A percentile compares a stretch with the other conserved stretches of the same genome.
Conservation (phyloP, 1,140 invertebrate species). For the Trachymyrmex cornetzi region DNA sequence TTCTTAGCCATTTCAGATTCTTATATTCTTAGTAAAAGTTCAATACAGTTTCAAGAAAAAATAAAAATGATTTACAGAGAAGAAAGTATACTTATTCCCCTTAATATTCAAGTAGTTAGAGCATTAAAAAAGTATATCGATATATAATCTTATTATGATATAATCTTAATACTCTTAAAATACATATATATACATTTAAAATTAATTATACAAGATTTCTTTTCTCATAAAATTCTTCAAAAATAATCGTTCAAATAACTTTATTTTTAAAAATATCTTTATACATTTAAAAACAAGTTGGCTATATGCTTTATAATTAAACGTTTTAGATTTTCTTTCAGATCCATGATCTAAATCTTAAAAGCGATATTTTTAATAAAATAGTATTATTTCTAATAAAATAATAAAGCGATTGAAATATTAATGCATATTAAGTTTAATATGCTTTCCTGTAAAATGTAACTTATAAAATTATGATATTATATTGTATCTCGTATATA, state of each 20-base stretch:
- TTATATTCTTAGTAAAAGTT: slow-evolving; percentile 40
- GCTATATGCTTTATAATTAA: background rate
- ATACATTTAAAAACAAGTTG: no score
- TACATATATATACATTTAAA: background rate
- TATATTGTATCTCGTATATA: background rate
- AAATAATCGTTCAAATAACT: background rate
- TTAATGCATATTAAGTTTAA: background rate
- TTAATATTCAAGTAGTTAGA: slow-evolving; percentile 14
- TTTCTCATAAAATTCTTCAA: background rate
- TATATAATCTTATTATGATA: background rate
- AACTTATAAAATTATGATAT: background rate
- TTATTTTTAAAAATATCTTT: background rate
- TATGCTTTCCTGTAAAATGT: background rate
- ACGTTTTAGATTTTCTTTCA: background rate
- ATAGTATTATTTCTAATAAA: background rate
- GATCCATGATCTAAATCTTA: background rate
- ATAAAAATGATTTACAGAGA: background rate
- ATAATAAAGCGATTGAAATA: background rate
- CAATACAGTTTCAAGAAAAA: slow-evolving; percentile 8
- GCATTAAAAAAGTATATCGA: background rate
- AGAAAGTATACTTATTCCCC: background rate
- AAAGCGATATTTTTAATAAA: background rate
- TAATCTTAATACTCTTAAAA: background rate
- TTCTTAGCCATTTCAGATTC: slow-evolving; percentile 15
- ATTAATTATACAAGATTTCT: background rate